These are phyloP conservation scores for Hydrochoerus hydrochaeris DNA, from an alignment of 2,113 vertebrate genomes.

Conservation along the genomic window DNA sequence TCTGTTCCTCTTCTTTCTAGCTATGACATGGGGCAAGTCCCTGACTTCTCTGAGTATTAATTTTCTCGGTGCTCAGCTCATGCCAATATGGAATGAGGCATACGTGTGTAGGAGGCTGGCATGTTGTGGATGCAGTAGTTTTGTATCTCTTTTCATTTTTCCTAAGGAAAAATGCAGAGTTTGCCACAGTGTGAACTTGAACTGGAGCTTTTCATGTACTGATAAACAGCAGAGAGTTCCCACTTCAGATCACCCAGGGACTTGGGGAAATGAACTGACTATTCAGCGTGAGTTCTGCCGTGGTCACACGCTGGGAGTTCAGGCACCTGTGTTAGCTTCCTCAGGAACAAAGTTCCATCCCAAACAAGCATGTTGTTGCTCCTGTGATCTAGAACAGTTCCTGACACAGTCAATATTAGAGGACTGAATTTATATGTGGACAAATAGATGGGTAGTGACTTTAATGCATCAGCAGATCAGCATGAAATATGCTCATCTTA, in stretches of 20 bases:
- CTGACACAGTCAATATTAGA: rapidly evolving
- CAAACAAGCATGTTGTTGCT: rapidly evolving
- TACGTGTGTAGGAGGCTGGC: not conserved
- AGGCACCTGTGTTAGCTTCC: not conserved
- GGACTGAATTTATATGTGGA: not conserved
- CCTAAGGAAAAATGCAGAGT: not conserved
- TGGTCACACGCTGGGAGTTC: not conserved
- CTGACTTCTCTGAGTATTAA: not conserved
- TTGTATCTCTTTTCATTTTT: not conserved
- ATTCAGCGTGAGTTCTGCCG: not conserved
- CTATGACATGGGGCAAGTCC: not conserved
- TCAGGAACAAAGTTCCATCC: not conserved
- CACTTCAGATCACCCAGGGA: not conserved
- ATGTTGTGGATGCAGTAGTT: not conserved
- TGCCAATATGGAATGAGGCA: not conserved
- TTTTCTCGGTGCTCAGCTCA: not conserved
- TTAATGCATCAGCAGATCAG: rapidly evolving
- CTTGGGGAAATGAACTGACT: not conserved
- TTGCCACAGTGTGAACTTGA: not conserved
- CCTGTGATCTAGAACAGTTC: too few species aligned
- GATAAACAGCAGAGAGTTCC: conserved; percentile 8
- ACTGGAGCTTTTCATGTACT: not conserved
- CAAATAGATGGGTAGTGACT: not conserved
- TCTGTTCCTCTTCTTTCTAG: not conserved
- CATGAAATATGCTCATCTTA: too few species aligned